These are phyloP conservation scores for Artibeus jamaicensis DNA, from an alignment of 2,797 vertebrate species.

Conservation along the genomic window DNA sequence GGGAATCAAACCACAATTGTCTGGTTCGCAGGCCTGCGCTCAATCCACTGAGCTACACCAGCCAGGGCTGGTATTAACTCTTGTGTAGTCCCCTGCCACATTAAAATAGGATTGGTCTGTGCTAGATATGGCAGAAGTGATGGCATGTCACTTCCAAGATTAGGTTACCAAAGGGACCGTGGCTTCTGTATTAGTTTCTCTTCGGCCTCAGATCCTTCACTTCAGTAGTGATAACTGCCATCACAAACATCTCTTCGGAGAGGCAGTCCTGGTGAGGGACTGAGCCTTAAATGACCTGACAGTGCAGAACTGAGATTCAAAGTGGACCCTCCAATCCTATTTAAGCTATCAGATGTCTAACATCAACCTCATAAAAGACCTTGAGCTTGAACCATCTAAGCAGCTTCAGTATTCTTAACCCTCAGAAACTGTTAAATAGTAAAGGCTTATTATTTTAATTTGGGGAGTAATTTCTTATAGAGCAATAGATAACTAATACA, in stretches of 20 bases:
- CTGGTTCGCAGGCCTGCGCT: no score
- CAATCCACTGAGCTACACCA: no score
- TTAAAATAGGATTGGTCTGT: no score
- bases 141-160: not conserved
- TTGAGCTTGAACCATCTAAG: not conserved
- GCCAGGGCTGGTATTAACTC: not conserved
- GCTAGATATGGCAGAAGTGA: not conserved
- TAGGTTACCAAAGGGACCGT: not conserved
- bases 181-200: not conserved
- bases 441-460: not conserved
- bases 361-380: not conserved
- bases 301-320: not conserved
- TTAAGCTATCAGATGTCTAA: not conserved
- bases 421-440: not conserved
- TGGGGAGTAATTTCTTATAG: not conserved
- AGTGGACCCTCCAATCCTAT: not conserved
- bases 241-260: not conserved
- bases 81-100: not conserved
- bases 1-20: no score
- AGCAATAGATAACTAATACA: not conserved
- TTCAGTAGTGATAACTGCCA: not conserved
- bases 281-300: not conserved
- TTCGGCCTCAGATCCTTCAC: not conserved
- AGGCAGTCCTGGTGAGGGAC: not conserved
- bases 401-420: not conserved